Conservation (phyloP, 2,888 invertebrate genomes). For the Mellilla xanthometata region DNA sequence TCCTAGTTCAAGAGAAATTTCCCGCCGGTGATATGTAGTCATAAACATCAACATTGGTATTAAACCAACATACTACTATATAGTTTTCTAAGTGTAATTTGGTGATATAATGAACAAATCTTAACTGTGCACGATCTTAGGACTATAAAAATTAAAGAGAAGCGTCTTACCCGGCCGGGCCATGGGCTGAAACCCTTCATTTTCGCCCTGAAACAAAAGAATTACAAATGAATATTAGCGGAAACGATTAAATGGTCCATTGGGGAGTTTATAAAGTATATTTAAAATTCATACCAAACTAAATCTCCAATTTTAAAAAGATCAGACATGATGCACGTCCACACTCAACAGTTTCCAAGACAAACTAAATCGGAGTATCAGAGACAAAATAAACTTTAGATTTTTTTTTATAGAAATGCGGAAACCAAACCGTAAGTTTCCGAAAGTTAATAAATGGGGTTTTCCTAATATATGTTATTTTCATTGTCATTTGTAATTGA, state of each 20-base stretch:
- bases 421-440: slow-evolving; percentile 6
- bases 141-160: slow-evolving; percentile 43
- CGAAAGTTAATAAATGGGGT: not conserved
- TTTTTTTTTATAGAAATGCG: slow-evolving; percentile 26
- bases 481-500: not conserved
- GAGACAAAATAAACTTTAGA: slow-evolving; percentile 48
- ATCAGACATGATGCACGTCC: slow-evolving; percentile 66
- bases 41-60: not conserved
- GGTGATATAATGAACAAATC: slow-evolving; percentile 19
- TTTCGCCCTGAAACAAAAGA: slow-evolving; percentile 92
- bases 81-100: too few relatives aligned
- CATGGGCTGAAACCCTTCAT: slow-evolving; percentile 98
- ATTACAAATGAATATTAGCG: slow-evolving; percentile 31
- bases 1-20: slow-evolving; percentile 43
- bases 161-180: slow-evolving; percentile 96
- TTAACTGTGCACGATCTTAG: slow-evolving; percentile 21
- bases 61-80: too few relatives aligned
- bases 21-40: slow-evolving; percentile 48
- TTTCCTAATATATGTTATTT: not conserved
- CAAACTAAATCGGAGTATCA: slow-evolving; percentile 26
- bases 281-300: slow-evolving; percentile 74
- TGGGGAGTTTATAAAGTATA: slow-evolving; percentile 31
- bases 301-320: slow-evolving; percentile 79
- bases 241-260: slow-evolving; percentile 57
- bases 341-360: slow-evolving; percentile 61